Conservation (phyloP, 2,888 invertebrate genomes). For the Hemaris fuciformis region DNA sequence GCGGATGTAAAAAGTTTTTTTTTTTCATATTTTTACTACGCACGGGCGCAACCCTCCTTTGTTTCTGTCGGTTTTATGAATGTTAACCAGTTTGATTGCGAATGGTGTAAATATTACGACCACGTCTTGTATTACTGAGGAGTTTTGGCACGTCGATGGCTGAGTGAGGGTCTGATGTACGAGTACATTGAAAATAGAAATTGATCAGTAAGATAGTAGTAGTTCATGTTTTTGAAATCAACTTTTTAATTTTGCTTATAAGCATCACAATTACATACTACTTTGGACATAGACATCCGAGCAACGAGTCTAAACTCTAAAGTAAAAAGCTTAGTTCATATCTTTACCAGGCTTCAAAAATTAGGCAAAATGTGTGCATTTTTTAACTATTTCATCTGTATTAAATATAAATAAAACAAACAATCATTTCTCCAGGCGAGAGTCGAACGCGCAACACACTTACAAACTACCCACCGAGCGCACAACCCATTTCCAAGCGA, state of each 20-base stretch:
- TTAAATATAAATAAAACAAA: too few species aligned
- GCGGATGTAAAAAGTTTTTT: constrained; percentile 39
- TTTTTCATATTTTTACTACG: constrained; percentile 5
- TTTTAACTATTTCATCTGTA: too few species aligned
- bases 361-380: too few species aligned
- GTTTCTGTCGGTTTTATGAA: constrained; percentile 6
- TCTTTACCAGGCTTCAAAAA: too few species aligned
- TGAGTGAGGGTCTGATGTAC: neutral
- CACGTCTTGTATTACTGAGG: constrained; percentile 1
- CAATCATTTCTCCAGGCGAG: neutral
- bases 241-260: too few species aligned
- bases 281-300: too few species aligned
- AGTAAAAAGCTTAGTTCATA: too few species aligned
- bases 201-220: too few species aligned
- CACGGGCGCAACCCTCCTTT: neutral
- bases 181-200: neutral
- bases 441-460: neutral
- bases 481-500: neutral
- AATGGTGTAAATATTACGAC: constrained; percentile 1
- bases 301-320: too few species aligned
- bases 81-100: constrained; percentile 26
- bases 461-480: neutral
- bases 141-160: neutral
- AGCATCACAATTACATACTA: too few species aligned
- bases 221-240: too few species aligned